phyloP scores from a whole-genome alignment of 1,140 invertebrate genomes.

The Eupristina koningsbergeri region DNA sequence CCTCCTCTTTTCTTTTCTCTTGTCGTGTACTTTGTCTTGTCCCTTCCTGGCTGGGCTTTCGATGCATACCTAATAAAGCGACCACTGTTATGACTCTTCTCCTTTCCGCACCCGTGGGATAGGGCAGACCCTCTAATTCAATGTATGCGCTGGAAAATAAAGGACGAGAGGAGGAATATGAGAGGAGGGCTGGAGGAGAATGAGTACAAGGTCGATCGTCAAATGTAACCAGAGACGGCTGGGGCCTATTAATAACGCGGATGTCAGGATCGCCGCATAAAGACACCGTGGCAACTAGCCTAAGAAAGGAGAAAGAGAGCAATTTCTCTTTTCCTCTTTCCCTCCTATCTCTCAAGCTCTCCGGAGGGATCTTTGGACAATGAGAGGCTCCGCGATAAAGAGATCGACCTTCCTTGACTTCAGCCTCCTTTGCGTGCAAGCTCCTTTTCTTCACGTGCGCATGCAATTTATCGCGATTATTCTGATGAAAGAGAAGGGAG shows the following conservation, averaged over 20 bases:
- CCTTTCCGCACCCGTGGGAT: constrained; percentile 50
- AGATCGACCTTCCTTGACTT: constrained; percentile 1
- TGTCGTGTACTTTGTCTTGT: constrained; percentile 52
- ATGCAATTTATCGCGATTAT: constrained; percentile 28
- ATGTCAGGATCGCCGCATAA: background rate
- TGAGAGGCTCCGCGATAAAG: constrained; percentile 3
- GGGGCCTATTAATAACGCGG: constrained; percentile 53
- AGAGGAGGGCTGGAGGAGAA: constrained; percentile 12
- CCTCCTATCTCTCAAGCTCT: background rate
- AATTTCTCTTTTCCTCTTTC: no score
- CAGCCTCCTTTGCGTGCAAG: constrained; percentile 11
- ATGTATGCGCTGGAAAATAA: background rate
- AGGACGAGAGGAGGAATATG: constrained; percentile 38
- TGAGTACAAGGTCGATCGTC: constrained; percentile 55
- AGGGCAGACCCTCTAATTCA: background rate
- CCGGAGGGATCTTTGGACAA: background rate
- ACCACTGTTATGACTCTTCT: constrained; percentile 56
- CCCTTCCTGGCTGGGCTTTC: constrained; percentile 47
- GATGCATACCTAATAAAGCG: constrained; percentile 70
- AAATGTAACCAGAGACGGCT: constrained; percentile 50
- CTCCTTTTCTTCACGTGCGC: constrained; percentile 10
- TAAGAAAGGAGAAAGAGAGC: background rate
- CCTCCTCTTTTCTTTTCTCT: constrained; percentile 7
- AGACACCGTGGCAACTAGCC: background rate
- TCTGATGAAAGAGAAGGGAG: background rate